These are phyloP conservation scores for Terrapene triunguis DNA, from an alignment of 2,113 vertebrate genomes.

Conservation along the genomic window DNA sequence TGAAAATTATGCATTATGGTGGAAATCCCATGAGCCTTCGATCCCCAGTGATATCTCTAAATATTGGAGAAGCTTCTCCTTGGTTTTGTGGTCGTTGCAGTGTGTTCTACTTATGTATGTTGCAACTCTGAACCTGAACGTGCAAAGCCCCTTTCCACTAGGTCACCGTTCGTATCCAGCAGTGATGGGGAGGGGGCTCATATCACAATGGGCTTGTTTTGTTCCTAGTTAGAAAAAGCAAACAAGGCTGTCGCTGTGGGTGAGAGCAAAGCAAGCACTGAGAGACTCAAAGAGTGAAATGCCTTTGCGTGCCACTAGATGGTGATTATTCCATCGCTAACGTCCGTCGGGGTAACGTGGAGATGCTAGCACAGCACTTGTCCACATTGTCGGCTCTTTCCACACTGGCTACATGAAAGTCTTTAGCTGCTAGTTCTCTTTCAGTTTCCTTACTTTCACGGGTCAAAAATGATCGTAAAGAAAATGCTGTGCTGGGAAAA, in stretches of 20 bases:
- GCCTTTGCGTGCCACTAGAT: conserved; percentile 41
- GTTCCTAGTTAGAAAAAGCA: accelerated
- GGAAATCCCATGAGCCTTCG: not conserved
- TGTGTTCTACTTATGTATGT: not conserved
- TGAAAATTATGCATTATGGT: accelerated
- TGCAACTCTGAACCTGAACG: not conserved
- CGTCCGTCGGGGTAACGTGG: not conserved
- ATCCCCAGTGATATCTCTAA: not conserved
- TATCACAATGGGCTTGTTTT: not conserved
- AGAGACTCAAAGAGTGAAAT: conserved; percentile 27
- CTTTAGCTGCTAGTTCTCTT: not conserved
- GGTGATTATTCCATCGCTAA: conserved; percentile 41
- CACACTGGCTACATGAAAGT: accelerated
- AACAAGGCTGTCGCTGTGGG: not conserved
- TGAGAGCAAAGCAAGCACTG: not conserved
- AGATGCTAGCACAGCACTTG: not conserved
- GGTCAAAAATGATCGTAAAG: accelerated
- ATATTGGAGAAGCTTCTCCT: not conserved
- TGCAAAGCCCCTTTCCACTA: not conserved
- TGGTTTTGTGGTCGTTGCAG: not conserved
- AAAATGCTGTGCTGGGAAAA: not conserved
- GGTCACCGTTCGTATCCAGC: not conserved
- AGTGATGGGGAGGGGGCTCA: not conserved
- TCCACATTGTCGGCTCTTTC: accelerated
- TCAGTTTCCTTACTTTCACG: accelerated